These are phyloP conservation scores for Leuctra nigra DNA, from an alignment of 2,888 invertebrate species.

Conservation along the genomic window DNA sequence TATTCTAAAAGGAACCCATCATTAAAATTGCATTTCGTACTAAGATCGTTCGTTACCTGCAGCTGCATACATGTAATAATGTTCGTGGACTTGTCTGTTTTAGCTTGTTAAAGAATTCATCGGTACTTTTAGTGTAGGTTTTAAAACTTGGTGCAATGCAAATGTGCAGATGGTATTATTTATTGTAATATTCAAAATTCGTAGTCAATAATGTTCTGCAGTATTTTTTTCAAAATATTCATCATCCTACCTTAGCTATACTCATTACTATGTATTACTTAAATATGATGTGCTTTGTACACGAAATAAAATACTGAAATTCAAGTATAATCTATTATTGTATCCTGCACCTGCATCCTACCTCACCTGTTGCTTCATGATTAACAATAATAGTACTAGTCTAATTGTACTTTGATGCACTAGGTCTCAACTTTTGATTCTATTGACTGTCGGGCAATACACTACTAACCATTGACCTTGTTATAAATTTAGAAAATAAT, in stretches of 20 bases:
- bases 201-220: slow-evolving; percentile 20
- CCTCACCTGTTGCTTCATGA: too few species aligned
- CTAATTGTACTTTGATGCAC: too few species aligned
- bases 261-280: slow-evolving; percentile 27
- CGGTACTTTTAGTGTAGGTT: slow-evolving; percentile 17
- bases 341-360: too few species aligned
- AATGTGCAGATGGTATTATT: slow-evolving; percentile 21
- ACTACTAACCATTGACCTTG: too few species aligned
- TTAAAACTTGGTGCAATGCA: slow-evolving; percentile 29
- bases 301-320: slow-evolving; percentile 28
- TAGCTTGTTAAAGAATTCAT: slow-evolving; percentile 9
- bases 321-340: too few species aligned
- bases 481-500: too few species aligned
- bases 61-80: not conserved
- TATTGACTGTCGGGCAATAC: too few species aligned
- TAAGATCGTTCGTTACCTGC: not conserved
- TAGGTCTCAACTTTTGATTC: too few species aligned
- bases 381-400: too few species aligned
- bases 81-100: slow-evolving; percentile 1
- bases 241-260: slow-evolving; percentile 26
- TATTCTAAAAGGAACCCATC: not conserved
- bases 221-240: slow-evolving; percentile 25
- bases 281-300: slow-evolving; percentile 31
- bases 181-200: slow-evolving; percentile 10
- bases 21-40: not conserved